These are phyloP conservation scores for Pseudochaenichthys georgianus DNA, from an alignment of 2,797 vertebrate genomes.

Conservation along the genomic window DNA sequence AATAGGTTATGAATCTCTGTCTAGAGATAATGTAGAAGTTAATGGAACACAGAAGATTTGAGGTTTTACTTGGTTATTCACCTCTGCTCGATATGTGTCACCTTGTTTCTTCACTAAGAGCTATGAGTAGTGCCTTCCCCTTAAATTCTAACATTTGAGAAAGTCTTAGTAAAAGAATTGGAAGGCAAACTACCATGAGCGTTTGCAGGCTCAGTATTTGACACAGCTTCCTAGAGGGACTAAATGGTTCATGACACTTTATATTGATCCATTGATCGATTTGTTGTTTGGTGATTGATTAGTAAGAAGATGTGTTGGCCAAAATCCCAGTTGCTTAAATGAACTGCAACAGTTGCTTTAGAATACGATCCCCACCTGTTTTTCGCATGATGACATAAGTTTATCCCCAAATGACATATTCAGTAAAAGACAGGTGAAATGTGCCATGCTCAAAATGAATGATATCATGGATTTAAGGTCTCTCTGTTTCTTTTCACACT, in stretches of 20 bases:
- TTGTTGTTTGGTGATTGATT: constrained; percentile 50
- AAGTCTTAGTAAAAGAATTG: constrained; percentile 5
- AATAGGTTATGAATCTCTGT: constrained; percentile 60
- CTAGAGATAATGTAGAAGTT: constrained; percentile 62
- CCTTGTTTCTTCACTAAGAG: constrained; percentile 10
- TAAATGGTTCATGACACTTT: constrained; percentile 23
- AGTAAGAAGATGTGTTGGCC: constrained; percentile 12
- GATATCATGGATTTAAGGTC: constrained; percentile 67
- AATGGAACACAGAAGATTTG: constrained; percentile 61
- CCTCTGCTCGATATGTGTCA: constrained; percentile 45
- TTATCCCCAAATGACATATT: constrained; percentile 44
- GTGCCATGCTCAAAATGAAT: constrained; percentile 60
- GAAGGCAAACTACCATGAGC: neutral
- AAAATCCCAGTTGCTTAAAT: constrained; percentile 30
- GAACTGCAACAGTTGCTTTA: constrained; percentile 25
- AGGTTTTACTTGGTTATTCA: constrained; percentile 20
- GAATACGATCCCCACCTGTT: constrained; percentile 45
- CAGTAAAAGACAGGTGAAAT: constrained; percentile 60
- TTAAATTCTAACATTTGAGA: constrained; percentile 3
- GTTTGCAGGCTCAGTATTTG: constrained; percentile 3
- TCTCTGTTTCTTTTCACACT: constrained; percentile 57
- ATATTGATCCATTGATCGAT: constrained; percentile 52
- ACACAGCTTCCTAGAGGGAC: neutral
- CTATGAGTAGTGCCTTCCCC: neutral
- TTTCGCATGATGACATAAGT: constrained; percentile 37